phyloP scores from a whole-genome alignment of 1,140 invertebrate genomes.

The Tribolium madens region DNA sequence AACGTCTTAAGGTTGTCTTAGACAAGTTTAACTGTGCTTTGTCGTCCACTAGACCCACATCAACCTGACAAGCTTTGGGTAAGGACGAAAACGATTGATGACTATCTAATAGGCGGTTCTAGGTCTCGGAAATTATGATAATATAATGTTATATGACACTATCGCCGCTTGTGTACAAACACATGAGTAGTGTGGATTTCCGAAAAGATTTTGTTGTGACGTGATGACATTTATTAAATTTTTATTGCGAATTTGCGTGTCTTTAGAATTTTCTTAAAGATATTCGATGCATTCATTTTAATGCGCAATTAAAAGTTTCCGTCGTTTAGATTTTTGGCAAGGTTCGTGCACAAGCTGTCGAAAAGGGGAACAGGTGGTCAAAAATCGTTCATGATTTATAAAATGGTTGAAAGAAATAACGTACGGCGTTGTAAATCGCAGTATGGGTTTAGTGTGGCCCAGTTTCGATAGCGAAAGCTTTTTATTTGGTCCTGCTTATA shows the following conservation, averaged over 20 bases:
- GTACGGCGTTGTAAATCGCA: constrained; percentile 9
- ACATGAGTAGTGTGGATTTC: not conserved
- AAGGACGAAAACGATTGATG: not conserved
- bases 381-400: constrained; percentile 24
- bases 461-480: constrained; percentile 12
- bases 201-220: not conserved
- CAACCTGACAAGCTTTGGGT: not conserved
- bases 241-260: not conserved
- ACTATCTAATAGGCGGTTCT: not conserved
- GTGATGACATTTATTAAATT: not conserved
- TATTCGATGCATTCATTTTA: not conserved
- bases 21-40: not conserved
- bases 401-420: constrained; percentile 12
- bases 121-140: not conserved
- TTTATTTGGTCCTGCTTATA: not conserved
- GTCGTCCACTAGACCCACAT: not conserved
- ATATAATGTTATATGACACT: not conserved
- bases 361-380: not conserved
- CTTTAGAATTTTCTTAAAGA: not conserved
- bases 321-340: not conserved
- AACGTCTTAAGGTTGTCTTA: not conserved
- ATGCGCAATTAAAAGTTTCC: not conserved
- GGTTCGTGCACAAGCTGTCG: not conserved
- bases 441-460: not conserved
- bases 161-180: not conserved